Evolutionary conservation across 2,888 invertebrate species (phyloP).

Genomic region (Emmelina monodactyla): DNA sequence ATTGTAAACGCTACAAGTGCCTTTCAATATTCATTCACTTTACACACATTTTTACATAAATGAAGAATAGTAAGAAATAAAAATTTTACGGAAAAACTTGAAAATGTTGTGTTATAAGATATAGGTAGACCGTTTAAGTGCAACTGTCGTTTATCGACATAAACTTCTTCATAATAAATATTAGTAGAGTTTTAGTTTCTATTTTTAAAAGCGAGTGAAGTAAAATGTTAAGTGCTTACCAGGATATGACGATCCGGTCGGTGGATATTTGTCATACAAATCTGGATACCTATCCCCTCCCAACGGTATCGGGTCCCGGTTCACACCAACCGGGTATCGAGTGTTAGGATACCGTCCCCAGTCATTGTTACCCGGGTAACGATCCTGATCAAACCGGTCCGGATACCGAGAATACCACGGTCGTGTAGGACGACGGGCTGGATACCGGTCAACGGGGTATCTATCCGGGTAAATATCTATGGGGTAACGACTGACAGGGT

Average conservation of each 20-base stretch:
- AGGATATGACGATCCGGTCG: constrained; percentile 60
- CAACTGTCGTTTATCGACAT: no score
- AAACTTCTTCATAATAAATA: no score
- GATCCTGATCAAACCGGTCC: constrained; percentile 59
- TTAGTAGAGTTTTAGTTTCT: not conserved
- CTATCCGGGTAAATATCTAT: constrained; percentile 42
- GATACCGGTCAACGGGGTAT: constrained; percentile 36
- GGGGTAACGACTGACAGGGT: constrained; percentile 46
- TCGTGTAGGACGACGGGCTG: constrained; percentile 39
- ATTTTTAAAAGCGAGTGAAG: not conserved
- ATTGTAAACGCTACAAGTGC: no score
- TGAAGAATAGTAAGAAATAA: no score
- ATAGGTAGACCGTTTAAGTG: no score
- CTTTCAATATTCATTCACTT: no score
- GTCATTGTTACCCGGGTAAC: constrained; percentile 37
- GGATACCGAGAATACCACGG: constrained; percentile 45
- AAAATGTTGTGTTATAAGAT: no score
- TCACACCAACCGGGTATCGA: constrained; percentile 54
- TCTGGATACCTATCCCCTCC: constrained; percentile 60
- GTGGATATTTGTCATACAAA: constrained; percentile 66
- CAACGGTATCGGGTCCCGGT: constrained; percentile 55
- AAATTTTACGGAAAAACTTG: no score
- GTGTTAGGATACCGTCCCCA: constrained; percentile 55
- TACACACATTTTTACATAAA: no score
- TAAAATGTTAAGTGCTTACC: constrained; percentile 39